Evolutionary conservation across 2,888 invertebrate genomes (phyloP), one percentile per base, ranked within the genome.

Genomic region (Theretra japonica): DNA sequence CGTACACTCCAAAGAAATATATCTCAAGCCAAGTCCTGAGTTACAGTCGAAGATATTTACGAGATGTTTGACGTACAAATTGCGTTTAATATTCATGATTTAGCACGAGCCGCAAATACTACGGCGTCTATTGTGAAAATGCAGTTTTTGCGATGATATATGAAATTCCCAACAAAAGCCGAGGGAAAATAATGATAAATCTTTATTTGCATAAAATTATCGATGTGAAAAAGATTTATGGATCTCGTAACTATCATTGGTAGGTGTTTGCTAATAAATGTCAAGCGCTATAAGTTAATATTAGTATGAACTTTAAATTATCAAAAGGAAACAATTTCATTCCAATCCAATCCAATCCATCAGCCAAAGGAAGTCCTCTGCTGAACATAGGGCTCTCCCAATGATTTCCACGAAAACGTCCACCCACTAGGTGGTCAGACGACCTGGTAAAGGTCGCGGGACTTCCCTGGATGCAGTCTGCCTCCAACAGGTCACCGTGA

Each of bases 31-130:
- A n/a, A 5, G 33, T 33, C 8, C 33, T 33, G 33, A 62, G 62
- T 41, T 62, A 62, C 33, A 41, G 60, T 28, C 21, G 48, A 33
- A 58, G 41, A 69, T 57, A n/a, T 69, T 69, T 69, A 69, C 58
- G 69, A 69, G 30, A 30, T 57, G 57, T 69, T 69, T 33, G 56
- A 69, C 69, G 56, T 57, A 57, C 21, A 58, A 69, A 58, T 69
- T 33, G 50, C 56, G 15, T 33, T 30, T 21, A 69, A 69, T 30
- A 70, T 59, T 58, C 21, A 30, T 57, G 70, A 69, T 58, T 69
- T 57, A 57, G 30, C 57, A 41, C 58, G 25, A 28, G 15, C 23
- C 30, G 48, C 33, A 30, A 28, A 68, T 30, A n/a, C 21, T 69
- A 48, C 53, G 5, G n/a, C 23, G 41, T 48, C 6, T 48, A 23